A percentile compares a stretch with the other conserved stretches of the same genome.
phyloP scores from a whole-genome alignment of 2,113 vertebrate species.

The Ophthalmolycus amberensis region DNA sequence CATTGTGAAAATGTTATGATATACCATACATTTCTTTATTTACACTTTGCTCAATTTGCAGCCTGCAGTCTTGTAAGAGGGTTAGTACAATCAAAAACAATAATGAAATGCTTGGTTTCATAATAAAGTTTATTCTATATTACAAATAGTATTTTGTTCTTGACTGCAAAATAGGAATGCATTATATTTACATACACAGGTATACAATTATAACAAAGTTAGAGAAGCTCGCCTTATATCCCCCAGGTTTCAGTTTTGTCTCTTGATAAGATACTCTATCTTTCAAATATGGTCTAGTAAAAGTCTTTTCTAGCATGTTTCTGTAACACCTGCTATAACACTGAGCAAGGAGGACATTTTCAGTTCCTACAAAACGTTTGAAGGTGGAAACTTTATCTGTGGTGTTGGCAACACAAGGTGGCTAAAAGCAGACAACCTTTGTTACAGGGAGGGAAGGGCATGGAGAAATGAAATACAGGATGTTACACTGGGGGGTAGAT shows the following conservation, averaged over 20 bases:
- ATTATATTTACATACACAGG: slow-evolving; percentile 99
- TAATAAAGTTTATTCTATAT: slow-evolving; percentile 99
- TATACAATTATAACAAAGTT: slow-evolving; percentile 99
- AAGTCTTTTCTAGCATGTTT: slow-evolving; percentile 93
- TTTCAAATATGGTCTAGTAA: slow-evolving; percentile 87
- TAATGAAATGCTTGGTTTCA: slow-evolving; percentile 85
- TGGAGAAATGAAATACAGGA: slow-evolving; percentile 63
- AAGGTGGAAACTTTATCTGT: slow-evolving; percentile 91
- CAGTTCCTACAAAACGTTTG: slow-evolving; percentile 84
- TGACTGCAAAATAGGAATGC: slow-evolving; percentile 99
- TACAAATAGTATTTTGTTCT: slow-evolving; percentile 99
- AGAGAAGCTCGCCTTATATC: slow-evolving; percentile 99
- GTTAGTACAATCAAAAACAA: neutral
- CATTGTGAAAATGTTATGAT: neutral
- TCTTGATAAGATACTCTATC: slow-evolving; percentile 84
- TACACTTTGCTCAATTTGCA: neutral
- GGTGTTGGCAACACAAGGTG: slow-evolving; percentile 64
- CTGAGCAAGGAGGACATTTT: slow-evolving; percentile 90
- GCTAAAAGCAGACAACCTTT: slow-evolving; percentile 57
- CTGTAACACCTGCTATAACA: slow-evolving; percentile 93
- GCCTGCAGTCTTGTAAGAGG: neutral
- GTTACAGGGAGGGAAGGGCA: slow-evolving; percentile 46
- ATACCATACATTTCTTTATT: neutral
- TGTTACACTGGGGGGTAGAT: slow-evolving; percentile 62
- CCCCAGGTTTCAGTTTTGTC: slow-evolving; percentile 87